A percentile compares a stretch with the other conserved stretches of the same genome.
Conservation (phyloP, 2,888 invertebrate species). For the Chydorus sphaericus region DNA sequence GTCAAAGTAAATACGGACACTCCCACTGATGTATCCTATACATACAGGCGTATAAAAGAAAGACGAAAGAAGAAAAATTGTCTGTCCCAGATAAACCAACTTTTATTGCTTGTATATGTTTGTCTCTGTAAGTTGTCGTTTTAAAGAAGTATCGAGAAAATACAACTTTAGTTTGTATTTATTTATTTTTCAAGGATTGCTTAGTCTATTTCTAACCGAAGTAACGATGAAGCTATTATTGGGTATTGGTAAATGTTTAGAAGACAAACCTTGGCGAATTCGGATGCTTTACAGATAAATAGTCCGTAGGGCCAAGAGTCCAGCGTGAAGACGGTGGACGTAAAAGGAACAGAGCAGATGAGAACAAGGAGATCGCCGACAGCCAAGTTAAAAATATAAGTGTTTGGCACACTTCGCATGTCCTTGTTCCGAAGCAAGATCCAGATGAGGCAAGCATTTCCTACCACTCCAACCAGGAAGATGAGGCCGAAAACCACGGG, state of each 20-base stretch:
- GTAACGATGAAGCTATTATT: too few species aligned
- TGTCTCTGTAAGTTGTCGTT: too few species aligned
- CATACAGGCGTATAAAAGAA: too few species aligned
- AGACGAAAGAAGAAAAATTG: not conserved
- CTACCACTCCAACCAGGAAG: conserved; percentile 65
- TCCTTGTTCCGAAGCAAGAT: conserved; percentile 61
- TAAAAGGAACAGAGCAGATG: conserved; percentile 66
- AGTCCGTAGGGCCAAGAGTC: conserved; percentile 33
- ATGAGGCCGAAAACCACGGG: conserved; percentile 67
- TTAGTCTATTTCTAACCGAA: too few species aligned
- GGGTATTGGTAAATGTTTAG: too few species aligned
- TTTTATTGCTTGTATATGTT: too few species aligned
- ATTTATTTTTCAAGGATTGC: not conserved
- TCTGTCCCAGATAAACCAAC: too few species aligned
- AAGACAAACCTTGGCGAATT: conserved; percentile 61
- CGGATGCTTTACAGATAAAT: conserved; percentile 62
- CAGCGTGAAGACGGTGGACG: conserved; percentile 33
- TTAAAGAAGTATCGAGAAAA: too few species aligned
- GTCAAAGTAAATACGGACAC: conserved; percentile 87
- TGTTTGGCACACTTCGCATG: conserved; percentile 76
- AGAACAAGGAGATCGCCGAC: conserved; percentile 71
- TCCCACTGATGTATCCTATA: conserved; percentile 72
- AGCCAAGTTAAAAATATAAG: conserved; percentile 50
- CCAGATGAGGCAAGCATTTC: conserved; percentile 66
- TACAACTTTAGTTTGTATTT: not conserved